Percentiles rank a stretch among this genome's conserved stretches.
phyloP scores from a whole-genome alignment of 2,888 invertebrate genomes.

The Dysmachus trigonus region DNA sequence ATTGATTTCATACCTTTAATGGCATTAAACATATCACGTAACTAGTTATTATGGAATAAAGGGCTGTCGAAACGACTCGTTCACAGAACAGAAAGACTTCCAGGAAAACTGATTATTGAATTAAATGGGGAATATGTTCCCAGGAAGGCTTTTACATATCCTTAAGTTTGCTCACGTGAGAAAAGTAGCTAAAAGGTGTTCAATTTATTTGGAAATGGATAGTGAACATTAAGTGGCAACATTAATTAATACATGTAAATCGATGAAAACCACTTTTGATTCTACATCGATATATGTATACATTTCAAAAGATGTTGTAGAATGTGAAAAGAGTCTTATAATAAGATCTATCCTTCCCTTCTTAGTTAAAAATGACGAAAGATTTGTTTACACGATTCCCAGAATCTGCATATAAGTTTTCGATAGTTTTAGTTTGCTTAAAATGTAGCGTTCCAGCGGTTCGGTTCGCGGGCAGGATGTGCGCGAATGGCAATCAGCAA shows the following conservation, averaged over 20 bases:
- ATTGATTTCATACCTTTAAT: conserved; percentile 11
- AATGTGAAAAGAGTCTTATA: no score
- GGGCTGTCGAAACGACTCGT: background rate
- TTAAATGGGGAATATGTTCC: background rate
- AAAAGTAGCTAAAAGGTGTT: background rate
- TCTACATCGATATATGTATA: no score
- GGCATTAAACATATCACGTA: conserved; percentile 43
- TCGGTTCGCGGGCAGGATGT: no score
- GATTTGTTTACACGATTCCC: background rate
- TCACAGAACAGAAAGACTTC: background rate
- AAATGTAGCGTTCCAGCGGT: no score
- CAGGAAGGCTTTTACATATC: background rate
- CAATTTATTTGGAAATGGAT: background rate
- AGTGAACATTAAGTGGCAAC: background rate
- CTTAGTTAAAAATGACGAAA: background rate
- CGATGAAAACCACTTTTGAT: background rate
- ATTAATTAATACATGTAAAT: no score
- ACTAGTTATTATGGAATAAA: conserved; percentile 44
- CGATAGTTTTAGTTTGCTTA: background rate
- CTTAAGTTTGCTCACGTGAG: background rate
- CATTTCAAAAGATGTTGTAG: no score
- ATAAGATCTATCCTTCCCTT: no score
- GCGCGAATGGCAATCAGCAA: background rate
- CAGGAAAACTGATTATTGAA: background rate
- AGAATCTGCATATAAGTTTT: background rate